phyloP scores from a whole-genome alignment of 2,113 vertebrate genomes.

The Scalopus aquaticus region DNA sequence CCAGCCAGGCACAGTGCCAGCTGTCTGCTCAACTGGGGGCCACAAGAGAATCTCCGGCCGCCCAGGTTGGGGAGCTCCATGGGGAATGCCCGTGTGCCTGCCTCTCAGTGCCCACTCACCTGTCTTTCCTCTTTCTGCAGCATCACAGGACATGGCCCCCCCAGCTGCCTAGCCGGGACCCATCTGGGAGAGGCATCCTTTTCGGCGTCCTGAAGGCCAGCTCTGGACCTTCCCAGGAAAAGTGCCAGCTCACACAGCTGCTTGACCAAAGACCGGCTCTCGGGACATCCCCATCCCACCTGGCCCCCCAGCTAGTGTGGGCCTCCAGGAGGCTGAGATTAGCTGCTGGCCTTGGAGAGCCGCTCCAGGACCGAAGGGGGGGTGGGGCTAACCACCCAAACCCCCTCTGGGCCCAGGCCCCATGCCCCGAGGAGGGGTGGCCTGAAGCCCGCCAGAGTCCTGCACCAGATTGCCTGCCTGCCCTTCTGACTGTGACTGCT shows the following conservation, averaged over 20 bases:
- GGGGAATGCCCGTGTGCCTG: slow-evolving; percentile 78
- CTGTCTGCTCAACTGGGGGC: slow-evolving; percentile 75
- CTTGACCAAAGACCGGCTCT: slow-evolving; percentile 52
- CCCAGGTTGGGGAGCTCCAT: slow-evolving; percentile 75
- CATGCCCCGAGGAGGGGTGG: slow-evolving; percentile 71
- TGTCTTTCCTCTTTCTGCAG: slow-evolving; percentile 74
- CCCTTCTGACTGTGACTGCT: slow-evolving; percentile 68
- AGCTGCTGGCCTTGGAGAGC: background rate
- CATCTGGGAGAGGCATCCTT: slow-evolving; percentile 51
- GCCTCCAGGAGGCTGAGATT: slow-evolving; percentile 11
- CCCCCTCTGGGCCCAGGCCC: slow-evolving; percentile 63
- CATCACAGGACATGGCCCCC: slow-evolving; percentile 62
- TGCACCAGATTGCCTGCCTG: slow-evolving; percentile 35
- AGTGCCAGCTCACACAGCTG: slow-evolving; percentile 40
- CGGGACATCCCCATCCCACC: slow-evolving; percentile 69
- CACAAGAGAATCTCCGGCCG: slow-evolving; percentile 68
- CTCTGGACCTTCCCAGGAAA: slow-evolving; percentile 59
- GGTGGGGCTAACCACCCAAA: slow-evolving; percentile 69
- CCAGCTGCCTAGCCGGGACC: background rate
- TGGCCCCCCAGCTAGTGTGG: slow-evolving; percentile 27
- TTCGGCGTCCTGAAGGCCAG: slow-evolving; percentile 33
- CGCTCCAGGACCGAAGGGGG: slow-evolving; percentile 36
- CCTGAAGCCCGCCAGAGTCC: slow-evolving; percentile 62
- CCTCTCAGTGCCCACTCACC: slow-evolving; percentile 70
- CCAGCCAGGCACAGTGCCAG: slow-evolving; percentile 76